A percentile compares a stretch with the other conserved stretches of the same genome.
phyloP scores from a whole-genome alignment of 2,797 vertebrate genomes.

The Aulostomus chinensis region DNA sequence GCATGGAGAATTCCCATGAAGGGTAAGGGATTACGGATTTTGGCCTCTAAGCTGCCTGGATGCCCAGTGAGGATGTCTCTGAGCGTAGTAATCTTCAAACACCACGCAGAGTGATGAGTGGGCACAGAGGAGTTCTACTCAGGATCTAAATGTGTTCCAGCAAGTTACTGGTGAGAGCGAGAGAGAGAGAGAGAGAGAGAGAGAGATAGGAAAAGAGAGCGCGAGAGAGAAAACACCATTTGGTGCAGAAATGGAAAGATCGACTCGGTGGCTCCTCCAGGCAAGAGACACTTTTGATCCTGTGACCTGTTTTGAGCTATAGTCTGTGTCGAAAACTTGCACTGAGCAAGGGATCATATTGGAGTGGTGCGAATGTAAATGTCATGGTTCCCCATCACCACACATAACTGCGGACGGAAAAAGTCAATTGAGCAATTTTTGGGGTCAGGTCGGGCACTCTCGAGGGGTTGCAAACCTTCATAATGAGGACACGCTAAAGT shows the following conservation, averaged over 20 bases:
- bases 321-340: constrained; percentile 47
- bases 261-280: constrained; percentile 50
- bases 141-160: constrained; percentile 77
- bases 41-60: constrained; percentile 80
- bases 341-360: constrained; percentile 40
- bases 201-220: background rate
- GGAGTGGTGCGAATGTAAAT: constrained; percentile 58
- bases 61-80: constrained; percentile 80
- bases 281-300: constrained; percentile 66
- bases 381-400: constrained; percentile 69
- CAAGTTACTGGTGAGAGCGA: constrained; percentile 59
- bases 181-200: background rate
- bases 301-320: constrained; percentile 59
- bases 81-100: constrained; percentile 83
- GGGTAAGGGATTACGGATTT: constrained; percentile 82
- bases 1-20: constrained; percentile 82
- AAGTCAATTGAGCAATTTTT: constrained; percentile 69
- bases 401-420: constrained; percentile 55
- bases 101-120: constrained; percentile 79
- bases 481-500: constrained; percentile 38
- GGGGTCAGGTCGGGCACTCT: constrained; percentile 47
- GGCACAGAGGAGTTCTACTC: constrained; percentile 76
- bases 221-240: constrained; percentile 37
- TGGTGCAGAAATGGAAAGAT: constrained; percentile 61
- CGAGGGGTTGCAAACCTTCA: constrained; percentile 26